Evolutionary conservation across 2,113 vertebrate species (phyloP).

Genomic region (Lycaon pictus): DNA sequence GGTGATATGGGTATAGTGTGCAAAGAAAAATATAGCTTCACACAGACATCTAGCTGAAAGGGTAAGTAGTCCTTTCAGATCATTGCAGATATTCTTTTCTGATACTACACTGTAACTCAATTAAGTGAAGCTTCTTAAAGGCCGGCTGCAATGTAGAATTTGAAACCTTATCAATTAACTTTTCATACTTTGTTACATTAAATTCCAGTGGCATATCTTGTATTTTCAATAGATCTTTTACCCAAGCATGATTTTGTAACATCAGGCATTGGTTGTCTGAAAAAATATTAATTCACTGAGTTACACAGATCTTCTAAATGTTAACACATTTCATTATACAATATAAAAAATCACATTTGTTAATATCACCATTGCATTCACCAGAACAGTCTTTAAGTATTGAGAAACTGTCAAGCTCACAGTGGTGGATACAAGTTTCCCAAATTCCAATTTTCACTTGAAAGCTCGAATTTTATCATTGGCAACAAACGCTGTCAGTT

Average conservation of each 20-base stretch:
- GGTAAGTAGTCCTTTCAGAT: not conserved
- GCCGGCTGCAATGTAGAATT: not conserved
- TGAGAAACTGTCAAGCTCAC: conserved; percentile 63
- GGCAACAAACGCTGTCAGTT: conserved; percentile 66
- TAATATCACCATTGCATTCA: conserved; percentile 49
- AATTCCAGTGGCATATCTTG: not conserved
- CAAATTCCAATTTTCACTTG: conserved; percentile 72
- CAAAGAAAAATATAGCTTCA: conserved; percentile 14
- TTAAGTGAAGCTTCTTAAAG: conserved; percentile 53
- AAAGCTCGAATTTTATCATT: conserved; percentile 34
- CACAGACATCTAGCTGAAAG: not conserved
- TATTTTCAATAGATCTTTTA: conserved; percentile 47
- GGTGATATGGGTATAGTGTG: not conserved
- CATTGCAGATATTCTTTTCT: conserved; percentile 32
- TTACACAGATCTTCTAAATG: conserved; percentile 49
- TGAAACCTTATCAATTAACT: conserved; percentile 58
- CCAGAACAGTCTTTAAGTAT: conserved; percentile 18
- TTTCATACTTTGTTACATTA: conserved; percentile 38
- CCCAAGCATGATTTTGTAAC: conserved; percentile 9
- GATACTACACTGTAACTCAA: not conserved
- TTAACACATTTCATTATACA: conserved; percentile 63
- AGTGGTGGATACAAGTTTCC: not conserved
- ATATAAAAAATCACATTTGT: conserved; percentile 27
- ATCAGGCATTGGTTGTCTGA: not conserved
- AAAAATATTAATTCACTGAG: conserved; percentile 63